These are phyloP conservation scores for Habroteleia sp. DNA, from an alignment of 2,888 invertebrate species.

Conservation along the genomic window DNA sequence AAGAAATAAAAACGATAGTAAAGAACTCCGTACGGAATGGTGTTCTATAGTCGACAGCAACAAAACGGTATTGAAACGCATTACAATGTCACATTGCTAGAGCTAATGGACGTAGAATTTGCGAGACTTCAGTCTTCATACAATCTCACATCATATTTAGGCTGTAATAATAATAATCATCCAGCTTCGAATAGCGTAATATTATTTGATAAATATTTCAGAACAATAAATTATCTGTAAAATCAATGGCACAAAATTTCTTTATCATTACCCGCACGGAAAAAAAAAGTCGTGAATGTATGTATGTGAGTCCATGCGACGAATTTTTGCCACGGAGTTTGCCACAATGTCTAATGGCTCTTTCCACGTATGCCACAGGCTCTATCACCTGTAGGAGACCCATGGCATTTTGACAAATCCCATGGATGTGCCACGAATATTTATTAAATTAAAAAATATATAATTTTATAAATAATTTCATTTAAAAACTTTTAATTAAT, in stretches of 20 bases:
- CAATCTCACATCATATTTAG: conserved; percentile 9
- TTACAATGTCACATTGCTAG: conserved; percentile 31
- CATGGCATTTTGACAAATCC: too few relatives aligned
- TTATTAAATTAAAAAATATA: too few relatives aligned
- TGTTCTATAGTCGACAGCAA: conserved; percentile 37
- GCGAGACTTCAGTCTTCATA: conserved; percentile 11
- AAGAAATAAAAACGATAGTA: conserved; percentile 30
- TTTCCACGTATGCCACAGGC: too few relatives aligned
- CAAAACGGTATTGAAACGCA: conserved; percentile 38
- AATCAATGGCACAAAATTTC: not conserved
- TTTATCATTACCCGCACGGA: too few relatives aligned
- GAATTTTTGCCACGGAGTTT: too few relatives aligned
- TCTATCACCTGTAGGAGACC: too few relatives aligned
- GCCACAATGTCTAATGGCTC: too few relatives aligned
- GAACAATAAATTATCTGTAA: conserved; percentile 2
- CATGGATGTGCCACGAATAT: too few relatives aligned
- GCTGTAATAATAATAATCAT: conserved; percentile 13
- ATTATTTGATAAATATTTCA: conserved; percentile 7
- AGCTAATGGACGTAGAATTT: conserved; percentile 24
- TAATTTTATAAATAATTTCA: too few relatives aligned
- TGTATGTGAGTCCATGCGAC: too few relatives aligned
- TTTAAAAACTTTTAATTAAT: too few relatives aligned
- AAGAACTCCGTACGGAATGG: conserved; percentile 20
- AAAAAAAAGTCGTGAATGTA: too few relatives aligned
- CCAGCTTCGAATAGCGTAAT: not conserved